These are phyloP conservation scores for Poecilus cupreus DNA, from an alignment of 2,888 invertebrate species.

Conservation along the genomic window DNA sequence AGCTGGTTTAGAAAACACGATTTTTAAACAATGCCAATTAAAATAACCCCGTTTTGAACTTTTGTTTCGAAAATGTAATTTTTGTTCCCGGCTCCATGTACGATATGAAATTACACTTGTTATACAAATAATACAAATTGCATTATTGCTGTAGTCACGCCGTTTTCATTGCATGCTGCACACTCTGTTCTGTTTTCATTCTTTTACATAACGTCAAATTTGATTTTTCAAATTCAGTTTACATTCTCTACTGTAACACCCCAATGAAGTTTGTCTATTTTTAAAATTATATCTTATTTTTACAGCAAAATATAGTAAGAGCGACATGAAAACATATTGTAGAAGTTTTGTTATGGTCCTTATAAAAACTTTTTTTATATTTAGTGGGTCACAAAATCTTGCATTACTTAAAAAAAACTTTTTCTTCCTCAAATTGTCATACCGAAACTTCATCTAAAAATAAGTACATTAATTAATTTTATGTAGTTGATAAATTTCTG, in stretches of 20 bases:
- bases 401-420: neutral
- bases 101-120: constrained; percentile 28
- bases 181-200: constrained; percentile 3
- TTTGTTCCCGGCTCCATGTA: neutral
- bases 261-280: no score
- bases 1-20: constrained; percentile 7
- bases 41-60: neutral
- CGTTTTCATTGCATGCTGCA: neutral
- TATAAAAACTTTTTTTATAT: neutral
- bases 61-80: constrained; percentile 21
- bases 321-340: neutral
- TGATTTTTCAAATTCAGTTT: no score
- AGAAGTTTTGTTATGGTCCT: neutral
- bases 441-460: neutral
- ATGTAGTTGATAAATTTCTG: neutral
- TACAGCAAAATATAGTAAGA: neutral
- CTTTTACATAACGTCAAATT: no score
- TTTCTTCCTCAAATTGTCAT: neutral
- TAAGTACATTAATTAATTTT: no score
- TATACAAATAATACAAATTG: constrained; percentile 31
- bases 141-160: constrained; percentile 3
- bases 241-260: no score
- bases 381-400: neutral
- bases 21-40: constrained; percentile 36
- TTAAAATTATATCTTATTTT: neutral